Evolutionary conservation across 2,113 vertebrate species (phyloP), one percentile per base, ranked within the genome.

Genomic region (Melierax canorus): DNA sequence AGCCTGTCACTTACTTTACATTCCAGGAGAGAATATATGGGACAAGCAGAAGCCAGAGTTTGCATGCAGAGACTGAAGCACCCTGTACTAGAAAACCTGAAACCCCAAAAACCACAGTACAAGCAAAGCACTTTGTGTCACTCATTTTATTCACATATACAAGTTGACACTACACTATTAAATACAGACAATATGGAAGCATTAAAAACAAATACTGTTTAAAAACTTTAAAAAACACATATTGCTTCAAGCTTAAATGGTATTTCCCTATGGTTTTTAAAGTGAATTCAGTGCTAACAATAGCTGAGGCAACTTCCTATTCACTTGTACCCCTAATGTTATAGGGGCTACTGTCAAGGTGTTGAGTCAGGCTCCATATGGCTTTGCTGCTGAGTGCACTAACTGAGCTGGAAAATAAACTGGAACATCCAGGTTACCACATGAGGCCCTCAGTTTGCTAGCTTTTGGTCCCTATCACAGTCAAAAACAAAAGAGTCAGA

Each of bases 191-290:
- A 88, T 94, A 96, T 92, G 93, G 88, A 96, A 97, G 90, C 93
- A 89, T 95, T 97, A 98, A 96, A 97, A 97, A 92, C 72, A 95
- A 88, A 76, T 56, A 78, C 77, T 78, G 74, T 95, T 95, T 94
- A 97, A 86, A 97, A 98, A 96, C 58, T 87, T 93, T 96, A 53
- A 75, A 97, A 96, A 92, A 75, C 96, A 97, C 82, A 83, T 97
- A 98, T 90, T 86, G 91, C 97, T 95, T 96, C 92, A 96, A 94
- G 91, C 95, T 83, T 88, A 63, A 64, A 95, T 92, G 81, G 68
- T 96, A 41, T 80, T 80, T 88, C 69, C 93, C 78, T 94, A 94
- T 76, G 79, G 55, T 86, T 92, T 88, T 93, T 97, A 96, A 97
- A 97, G 97, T 97, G 97, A 96, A 92, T 80, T 82, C 91, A 95